phyloP scores from a whole-genome alignment of 2,113 vertebrate genomes.

The Aegithalos caudatus region DNA sequence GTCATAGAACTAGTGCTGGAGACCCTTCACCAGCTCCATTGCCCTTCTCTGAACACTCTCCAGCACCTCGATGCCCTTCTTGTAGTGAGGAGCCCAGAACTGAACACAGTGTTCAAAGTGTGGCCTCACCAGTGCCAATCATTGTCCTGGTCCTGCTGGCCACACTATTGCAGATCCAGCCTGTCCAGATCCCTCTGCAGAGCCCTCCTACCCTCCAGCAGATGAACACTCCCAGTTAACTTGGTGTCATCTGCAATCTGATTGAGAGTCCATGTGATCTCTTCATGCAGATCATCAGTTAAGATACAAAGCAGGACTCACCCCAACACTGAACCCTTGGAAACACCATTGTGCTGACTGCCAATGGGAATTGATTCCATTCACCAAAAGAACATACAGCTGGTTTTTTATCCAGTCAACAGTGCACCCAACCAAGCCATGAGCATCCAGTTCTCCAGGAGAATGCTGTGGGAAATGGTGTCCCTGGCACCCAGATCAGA shows the following conservation, averaged over 20 bases:
- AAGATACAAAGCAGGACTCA: neutral
- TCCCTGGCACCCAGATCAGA: neutral
- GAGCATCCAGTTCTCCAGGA: neutral
- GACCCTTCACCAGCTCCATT: neutral
- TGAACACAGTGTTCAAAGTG: neutral
- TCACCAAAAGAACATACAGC: too few species aligned
- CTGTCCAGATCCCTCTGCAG: neutral
- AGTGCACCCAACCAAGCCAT: neutral
- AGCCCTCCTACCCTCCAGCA: neutral
- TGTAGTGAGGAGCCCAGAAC: neutral
- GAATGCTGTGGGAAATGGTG: neutral
- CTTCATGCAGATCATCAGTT: neutral
- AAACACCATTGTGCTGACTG: neutral
- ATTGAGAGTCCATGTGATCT: neutral
- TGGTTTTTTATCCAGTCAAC: neutral
- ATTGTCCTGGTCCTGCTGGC: neutral
- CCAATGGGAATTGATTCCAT: neutral
- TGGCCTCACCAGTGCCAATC: neutral
- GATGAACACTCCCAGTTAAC: neutral
- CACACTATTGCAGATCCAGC: accelerated
- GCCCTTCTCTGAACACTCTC: neutral
- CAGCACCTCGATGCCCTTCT: neutral
- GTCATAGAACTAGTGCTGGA: neutral
- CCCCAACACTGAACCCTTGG: too few species aligned
- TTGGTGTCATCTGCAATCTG: neutral